phyloP scores from a whole-genome alignment of 2,113 vertebrate genomes.

The Apeltes quadracus region DNA sequence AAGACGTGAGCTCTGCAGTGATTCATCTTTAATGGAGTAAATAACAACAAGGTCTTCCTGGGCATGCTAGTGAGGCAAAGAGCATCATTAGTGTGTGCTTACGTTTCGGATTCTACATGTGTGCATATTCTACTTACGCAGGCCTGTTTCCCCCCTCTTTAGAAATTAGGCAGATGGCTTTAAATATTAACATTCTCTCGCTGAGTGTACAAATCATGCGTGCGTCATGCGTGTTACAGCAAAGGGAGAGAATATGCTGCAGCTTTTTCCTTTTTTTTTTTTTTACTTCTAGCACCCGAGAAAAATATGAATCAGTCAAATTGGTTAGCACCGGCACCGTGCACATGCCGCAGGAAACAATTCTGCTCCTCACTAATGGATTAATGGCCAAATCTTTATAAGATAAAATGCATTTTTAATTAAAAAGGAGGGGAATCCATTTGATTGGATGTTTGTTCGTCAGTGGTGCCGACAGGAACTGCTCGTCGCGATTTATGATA shows the following conservation, averaged over 20 bases:
- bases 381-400: not conserved
- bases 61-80: not conserved
- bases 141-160: constrained; percentile 28
- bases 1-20: constrained; percentile 3
- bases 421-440: not conserved
- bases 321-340: not conserved
- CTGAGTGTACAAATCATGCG: not conserved
- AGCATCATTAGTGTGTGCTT: constrained; percentile 18
- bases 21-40: constrained; percentile 38
- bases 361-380: not conserved
- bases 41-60: constrained; percentile 15
- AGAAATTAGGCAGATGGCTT: constrained; percentile 34
- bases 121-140: constrained; percentile 33
- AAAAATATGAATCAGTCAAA: constrained; percentile 14
- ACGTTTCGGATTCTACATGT: constrained; percentile 19
- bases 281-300: not conserved
- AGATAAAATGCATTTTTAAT: not conserved
- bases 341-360: not conserved
- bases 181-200: constrained; percentile 43
- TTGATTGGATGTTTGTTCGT: not conserved
- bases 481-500: not conserved
- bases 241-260: constrained; percentile 11
- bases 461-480: not conserved
- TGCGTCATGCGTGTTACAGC: not conserved
- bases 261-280: no score